These are phyloP conservation scores for Ploceus nigricollis DNA, from an alignment of 2,113 vertebrate genomes.

Conservation along the genomic window DNA sequence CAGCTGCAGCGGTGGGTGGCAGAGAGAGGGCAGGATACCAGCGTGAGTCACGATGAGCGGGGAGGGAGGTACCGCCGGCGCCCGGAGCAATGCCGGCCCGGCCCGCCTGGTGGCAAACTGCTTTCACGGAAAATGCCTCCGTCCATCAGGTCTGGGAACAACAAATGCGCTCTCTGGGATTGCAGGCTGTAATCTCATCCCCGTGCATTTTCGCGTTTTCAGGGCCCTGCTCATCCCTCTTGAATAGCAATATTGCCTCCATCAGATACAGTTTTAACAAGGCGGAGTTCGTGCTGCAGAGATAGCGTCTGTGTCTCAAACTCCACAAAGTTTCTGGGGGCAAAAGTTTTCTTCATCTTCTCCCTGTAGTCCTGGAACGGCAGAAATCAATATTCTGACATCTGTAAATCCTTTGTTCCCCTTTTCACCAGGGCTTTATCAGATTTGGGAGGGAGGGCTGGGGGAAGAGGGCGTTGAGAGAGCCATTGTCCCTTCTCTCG, in stretches of 20 bases:
- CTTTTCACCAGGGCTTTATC: conserved; percentile 36
- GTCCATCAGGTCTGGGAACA: neutral
- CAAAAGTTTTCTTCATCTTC: neutral
- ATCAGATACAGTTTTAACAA: neutral
- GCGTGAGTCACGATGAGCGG: fast-evolving
- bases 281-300: neutral
- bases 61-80: neutral
- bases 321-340: conserved; percentile 17
- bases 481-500: conserved; percentile 47
- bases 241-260: neutral
- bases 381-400: conserved; percentile 54
- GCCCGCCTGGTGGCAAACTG: conserved; percentile 73
- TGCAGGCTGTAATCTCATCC: conserved; percentile 16
- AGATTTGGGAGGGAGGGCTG: conserved; percentile 1
- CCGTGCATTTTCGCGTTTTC: neutral
- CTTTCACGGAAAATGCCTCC: neutral
- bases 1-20: neutral
- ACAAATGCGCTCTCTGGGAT: neutral
- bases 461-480: neutral
- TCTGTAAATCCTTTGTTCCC: conserved; percentile 52
- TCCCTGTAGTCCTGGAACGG: neutral
- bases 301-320: neutral
- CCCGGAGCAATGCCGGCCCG: conserved; percentile 23
- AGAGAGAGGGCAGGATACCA: fast-evolving
- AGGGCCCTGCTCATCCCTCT: neutral